Evolutionary conservation across 2,113 vertebrate genomes (phyloP).

Genomic region (Illadopsis cleaveri): DNA sequence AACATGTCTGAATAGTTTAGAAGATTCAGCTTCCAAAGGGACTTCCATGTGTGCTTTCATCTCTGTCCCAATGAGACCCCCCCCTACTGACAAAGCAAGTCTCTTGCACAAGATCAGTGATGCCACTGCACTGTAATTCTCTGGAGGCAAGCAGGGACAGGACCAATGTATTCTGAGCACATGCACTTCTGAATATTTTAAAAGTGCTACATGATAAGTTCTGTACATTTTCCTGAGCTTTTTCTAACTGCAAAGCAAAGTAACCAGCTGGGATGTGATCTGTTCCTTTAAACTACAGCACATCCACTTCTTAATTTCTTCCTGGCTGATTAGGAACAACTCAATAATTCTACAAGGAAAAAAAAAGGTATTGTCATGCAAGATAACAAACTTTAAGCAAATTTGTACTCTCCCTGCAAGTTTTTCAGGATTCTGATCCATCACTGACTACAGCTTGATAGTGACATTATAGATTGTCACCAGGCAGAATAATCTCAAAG

Average conservation of each 20-base stretch:
- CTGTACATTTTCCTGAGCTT: background rate
- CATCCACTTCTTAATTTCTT: background rate
- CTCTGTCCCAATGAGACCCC: background rate
- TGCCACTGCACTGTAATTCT: background rate
- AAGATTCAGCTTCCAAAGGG: background rate
- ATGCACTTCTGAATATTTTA: slow-evolving; percentile 7
- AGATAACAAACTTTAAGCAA: background rate
- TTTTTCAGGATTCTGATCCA: background rate
- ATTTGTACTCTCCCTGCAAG: background rate
- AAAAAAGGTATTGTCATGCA: background rate
- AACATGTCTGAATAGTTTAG: background rate
- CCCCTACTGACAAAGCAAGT: background rate
- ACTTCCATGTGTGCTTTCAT: background rate
- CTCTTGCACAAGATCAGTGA: background rate
- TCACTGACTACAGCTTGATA: background rate
- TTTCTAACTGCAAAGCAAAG: background rate
- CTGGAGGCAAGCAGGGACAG: background rate
- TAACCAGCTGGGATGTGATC: background rate
- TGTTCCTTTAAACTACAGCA: background rate
- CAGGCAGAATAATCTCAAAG: background rate
- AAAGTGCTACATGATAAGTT: background rate
- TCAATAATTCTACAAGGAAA: background rate
- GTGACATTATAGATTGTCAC: background rate
- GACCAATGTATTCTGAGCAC: background rate
- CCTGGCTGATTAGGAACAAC: background rate